phyloP scores from a whole-genome alignment of 1,140 invertebrate genomes.

The Bombus turneri region DNA sequence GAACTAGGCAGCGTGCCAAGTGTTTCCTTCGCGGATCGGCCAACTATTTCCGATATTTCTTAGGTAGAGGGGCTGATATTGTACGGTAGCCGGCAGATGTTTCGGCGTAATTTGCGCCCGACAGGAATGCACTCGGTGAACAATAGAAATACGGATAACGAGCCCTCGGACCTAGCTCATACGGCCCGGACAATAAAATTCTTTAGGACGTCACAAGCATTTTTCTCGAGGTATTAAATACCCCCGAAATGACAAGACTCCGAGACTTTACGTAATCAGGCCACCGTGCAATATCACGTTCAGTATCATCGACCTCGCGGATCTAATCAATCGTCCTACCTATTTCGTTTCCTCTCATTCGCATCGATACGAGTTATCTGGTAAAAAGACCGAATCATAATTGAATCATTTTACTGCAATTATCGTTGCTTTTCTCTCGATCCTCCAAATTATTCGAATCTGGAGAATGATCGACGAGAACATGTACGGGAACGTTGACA shows the following conservation, averaged over 20 bases:
- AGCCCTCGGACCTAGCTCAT: conserved; percentile 46
- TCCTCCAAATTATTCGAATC: neutral
- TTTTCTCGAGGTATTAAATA: conserved; percentile 52
- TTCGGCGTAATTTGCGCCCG: conserved; percentile 53
- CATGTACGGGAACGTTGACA: too few relatives aligned
- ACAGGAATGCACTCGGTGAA: conserved; percentile 48
- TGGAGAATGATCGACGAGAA: neutral
- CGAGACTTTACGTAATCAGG: conserved; percentile 39
- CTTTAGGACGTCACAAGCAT: conserved; percentile 45
- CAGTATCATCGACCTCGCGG: neutral
- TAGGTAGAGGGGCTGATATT: conserved; percentile 43
- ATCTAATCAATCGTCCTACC: conserved; percentile 17
- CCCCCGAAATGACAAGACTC: conserved; percentile 15
- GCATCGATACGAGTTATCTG: neutral
- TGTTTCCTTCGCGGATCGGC: conserved; percentile 57
- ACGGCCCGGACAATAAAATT: conserved; percentile 46
- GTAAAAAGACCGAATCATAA: neutral
- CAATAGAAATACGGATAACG: conserved; percentile 43
- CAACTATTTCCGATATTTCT: conserved; percentile 66
- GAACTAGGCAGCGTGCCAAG: conserved; percentile 52
- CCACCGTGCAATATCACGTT: conserved; percentile 17
- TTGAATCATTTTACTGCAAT: neutral
- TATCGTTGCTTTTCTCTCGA: neutral
- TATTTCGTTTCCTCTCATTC: neutral
- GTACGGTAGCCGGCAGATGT: conserved; percentile 33